A percentile compares a stretch with the other conserved stretches of the same genome.
phyloP scores from a whole-genome alignment of 2,113 vertebrate species.

The Megalops atlanticus region DNA sequence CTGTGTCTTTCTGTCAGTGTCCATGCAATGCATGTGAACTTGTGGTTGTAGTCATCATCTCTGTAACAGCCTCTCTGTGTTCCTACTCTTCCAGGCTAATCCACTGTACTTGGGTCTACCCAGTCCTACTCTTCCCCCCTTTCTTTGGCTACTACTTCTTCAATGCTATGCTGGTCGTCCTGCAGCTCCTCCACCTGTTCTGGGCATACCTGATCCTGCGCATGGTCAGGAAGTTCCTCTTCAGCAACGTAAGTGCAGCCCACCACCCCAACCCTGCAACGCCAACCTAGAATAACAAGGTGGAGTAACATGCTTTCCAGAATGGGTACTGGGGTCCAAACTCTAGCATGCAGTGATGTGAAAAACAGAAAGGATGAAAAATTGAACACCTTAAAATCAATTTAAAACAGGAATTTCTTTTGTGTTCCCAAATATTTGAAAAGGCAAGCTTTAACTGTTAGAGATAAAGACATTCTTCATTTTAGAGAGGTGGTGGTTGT shows the following conservation, averaged over 20 bases:
- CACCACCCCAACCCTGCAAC: neutral
- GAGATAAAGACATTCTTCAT: too few relatives aligned
- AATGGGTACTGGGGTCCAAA: too few relatives aligned
- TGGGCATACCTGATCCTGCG: constrained; percentile 87
- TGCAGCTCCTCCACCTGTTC: constrained; percentile 87
- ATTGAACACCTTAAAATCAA: too few relatives aligned
- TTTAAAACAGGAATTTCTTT: too few relatives aligned
- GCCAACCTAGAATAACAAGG: neutral
- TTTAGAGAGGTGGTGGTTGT: too few relatives aligned
- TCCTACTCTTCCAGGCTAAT: constrained; percentile 82
- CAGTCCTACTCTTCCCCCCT: constrained; percentile 71
- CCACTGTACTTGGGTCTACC: constrained; percentile 83
- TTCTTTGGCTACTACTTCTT: constrained; percentile 91
- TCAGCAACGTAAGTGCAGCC: constrained; percentile 75
- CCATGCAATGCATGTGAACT: neutral
- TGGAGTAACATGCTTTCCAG: too few relatives aligned
- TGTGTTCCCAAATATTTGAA: too few relatives aligned
- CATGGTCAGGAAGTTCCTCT: constrained; percentile 85
- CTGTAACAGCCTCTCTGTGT: too few relatives aligned
- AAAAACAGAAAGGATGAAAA: too few relatives aligned
- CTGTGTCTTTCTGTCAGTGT: too few relatives aligned
- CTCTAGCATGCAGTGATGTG: too few relatives aligned
- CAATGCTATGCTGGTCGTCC: constrained; percentile 80
- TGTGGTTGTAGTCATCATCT: neutral
- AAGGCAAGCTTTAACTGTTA: too few relatives aligned